Base-by-base conservation (phyloP, 2,888 invertebrate species). In the Melanargia galathea region DNA sequence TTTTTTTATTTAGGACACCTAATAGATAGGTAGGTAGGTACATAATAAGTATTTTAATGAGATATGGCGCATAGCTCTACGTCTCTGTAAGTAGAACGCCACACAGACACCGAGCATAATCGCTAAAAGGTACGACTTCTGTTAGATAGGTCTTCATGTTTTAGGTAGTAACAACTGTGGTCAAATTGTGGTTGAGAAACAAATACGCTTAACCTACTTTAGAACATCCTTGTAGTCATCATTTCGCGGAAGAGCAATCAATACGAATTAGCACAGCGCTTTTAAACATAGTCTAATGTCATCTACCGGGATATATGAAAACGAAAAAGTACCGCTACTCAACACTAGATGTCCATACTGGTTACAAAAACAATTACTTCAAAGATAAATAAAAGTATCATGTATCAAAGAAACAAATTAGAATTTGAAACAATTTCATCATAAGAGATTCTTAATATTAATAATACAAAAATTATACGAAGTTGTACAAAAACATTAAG, bases 181-280 rank as follows among this genome's bases (percentile, higher is more conserved):
- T 33, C 16, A 33, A 35, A 8, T 48, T 35, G 46, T 46, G 30
- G 30, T n/a, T 35, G 18, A 49, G 38, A 56, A 40, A 45, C 26
- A 56, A 10, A 22, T 24, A 10, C 26, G 43, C 40, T 40, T 56
- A 45, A 56, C 56, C 56, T 56, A 56, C 43, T 56, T 56, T 26
- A 43, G 18, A 16, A 16, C 24, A 55, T 40, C 43, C 43, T 40
- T 43, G 24, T 45, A 43, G 13, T 56, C 56, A 56, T 56, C 45
- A 45, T 30, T 56, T 56, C 56, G 45, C 43, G 43, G 56, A 56
- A 56, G 56, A 45, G 56, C 43, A 52, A 52, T 52, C 52, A 52
- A 52, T 52, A 52, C 10, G 20, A 52, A 52, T 52, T 52, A 52
- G 52, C 20, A 35, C 52, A 52, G 20, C 52, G 35, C n/a, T 26